Base-by-base conservation (phyloP, 1,140 invertebrate species). In the Steinernema feltiae region DNA sequence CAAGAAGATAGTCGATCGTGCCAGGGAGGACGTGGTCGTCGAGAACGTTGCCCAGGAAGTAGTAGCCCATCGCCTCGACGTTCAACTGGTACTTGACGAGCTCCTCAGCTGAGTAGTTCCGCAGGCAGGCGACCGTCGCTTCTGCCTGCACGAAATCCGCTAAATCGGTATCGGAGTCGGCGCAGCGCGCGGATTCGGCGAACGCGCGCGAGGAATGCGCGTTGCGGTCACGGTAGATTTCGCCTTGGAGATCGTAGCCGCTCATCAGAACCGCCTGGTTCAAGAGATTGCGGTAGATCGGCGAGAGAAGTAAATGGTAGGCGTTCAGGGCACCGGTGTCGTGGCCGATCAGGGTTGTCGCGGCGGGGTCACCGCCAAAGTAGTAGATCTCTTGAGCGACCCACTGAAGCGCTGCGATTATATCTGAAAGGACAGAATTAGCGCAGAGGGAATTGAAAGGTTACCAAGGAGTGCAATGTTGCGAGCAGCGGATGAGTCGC, bases 221-320 rank as follows among this genome's bases (percentile, higher is more conserved):
- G 53, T 63, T 63, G 7, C 53, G 53, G 53, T 63, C 53, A 3
- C 7, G 2, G 53, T 63, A 63, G 53, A 46, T 46, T n/a, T 46
- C 41, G 41, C 41, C 53, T 27, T 63, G 53, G 53, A 63, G 53
- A 21, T 63, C 53, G 53, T 63, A 63, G 53, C 53, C 53, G 24
- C 53, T 63, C 53, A 63, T 63, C 3, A 63, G 24, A 27, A 63
- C 24, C 3, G 53, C 53, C 3, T 27, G 41, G 15, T 27, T 63
- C 7, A 63, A 63, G 53, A 63, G 53, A 21, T 27, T 63, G 53
- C 24, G 53, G 53, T n/a, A 63, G 15, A n/a, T 63, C 7, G 53
- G 53, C 12, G 53, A 63, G 53, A 63, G 53, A 7, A 27, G 7
- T 3, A 63, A 27, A 21, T 63, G 53, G 53, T 63, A 63, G 12